Percentiles rank a stretch among this genome's conserved stretches.
Evolutionary conservation across 2,113 vertebrate genomes (phyloP).

Genomic region (Hippocampus zosterae): DNA sequence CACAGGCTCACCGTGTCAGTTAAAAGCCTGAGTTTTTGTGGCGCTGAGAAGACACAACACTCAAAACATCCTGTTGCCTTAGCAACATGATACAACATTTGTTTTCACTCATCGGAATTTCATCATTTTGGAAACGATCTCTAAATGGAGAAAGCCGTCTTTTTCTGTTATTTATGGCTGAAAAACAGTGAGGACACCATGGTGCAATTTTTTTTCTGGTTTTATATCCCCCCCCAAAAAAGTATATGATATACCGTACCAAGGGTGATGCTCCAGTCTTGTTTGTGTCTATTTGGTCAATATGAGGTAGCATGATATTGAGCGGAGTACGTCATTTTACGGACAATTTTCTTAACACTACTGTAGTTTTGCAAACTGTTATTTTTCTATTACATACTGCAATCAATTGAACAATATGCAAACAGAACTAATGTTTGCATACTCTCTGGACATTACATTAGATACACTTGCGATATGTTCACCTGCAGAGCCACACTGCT

Average conservation of each 20-base stretch:
- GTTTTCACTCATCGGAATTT: conserved; percentile 11
- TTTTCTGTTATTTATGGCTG: conserved; percentile 11
- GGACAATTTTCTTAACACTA: neutral
- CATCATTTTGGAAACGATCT: conserved; percentile 8
- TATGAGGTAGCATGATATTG: neutral
- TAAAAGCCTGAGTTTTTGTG: neutral
- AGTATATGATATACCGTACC: neutral
- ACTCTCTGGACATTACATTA: neutral
- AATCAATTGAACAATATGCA: neutral
- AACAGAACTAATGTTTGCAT: neutral
- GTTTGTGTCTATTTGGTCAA: neutral
- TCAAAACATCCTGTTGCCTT: neutral
- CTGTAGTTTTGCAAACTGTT: neutral
- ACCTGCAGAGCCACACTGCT: neutral
- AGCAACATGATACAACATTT: conserved; percentile 11
- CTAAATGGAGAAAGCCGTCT: conserved; percentile 9
- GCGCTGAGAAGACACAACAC: conserved; percentile 3
- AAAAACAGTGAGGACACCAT: neutral
- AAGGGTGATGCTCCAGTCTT: neutral
- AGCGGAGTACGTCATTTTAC: neutral
- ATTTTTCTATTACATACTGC: neutral
- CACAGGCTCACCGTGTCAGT: neutral
- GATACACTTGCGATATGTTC: neutral
- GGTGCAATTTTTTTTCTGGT: conserved; percentile 27
- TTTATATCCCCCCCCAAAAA: neutral